Conservation (phyloP, 2,888 invertebrate genomes). For the Drosophila pullipes region DNA sequence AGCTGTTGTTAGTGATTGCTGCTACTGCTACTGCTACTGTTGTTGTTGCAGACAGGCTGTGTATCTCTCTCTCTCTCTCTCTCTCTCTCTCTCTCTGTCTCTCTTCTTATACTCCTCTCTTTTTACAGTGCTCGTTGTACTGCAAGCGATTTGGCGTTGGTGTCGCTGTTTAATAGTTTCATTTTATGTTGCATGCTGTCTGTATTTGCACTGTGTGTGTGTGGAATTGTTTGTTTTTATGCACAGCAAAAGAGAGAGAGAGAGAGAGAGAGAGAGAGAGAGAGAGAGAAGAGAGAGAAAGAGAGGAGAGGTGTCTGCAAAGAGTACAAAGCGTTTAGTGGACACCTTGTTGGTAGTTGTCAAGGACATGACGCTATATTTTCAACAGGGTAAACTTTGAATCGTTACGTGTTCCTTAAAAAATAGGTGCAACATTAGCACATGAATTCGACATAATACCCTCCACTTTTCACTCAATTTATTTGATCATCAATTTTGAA, state of each 20-base stretch:
- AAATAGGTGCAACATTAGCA: not conserved
- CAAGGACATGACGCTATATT: conserved; percentile 7
- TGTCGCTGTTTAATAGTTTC: conserved; percentile 55
- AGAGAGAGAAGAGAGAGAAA: not conserved
- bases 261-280: not conserved
- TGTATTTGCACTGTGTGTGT: conserved; percentile 7
- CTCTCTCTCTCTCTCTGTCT: not conserved
- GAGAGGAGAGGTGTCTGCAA: not conserved
- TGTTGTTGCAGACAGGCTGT: conserved; percentile 2
- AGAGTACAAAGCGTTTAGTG: not conserved
- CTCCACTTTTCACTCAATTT: not conserved
- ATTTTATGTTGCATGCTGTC: conserved; percentile 56
- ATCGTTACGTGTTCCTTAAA: not conserved
- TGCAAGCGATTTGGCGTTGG: conserved; percentile 30
- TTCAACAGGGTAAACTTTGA: not conserved
- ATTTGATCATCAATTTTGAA: not conserved
- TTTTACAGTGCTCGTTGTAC: not conserved
- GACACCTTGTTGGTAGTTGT: not conserved
- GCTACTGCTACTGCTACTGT: not conserved
- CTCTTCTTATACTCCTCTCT: not conserved
- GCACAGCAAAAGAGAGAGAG: not conserved
- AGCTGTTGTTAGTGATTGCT: conserved; percentile 15
- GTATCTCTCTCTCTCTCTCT: not conserved
- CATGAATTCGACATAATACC: not conserved
- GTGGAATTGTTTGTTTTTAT: not conserved